Evolutionary conservation across 1,140 invertebrate genomes (phyloP).

Genomic region (Caenorhabditis inopinata): DNA sequence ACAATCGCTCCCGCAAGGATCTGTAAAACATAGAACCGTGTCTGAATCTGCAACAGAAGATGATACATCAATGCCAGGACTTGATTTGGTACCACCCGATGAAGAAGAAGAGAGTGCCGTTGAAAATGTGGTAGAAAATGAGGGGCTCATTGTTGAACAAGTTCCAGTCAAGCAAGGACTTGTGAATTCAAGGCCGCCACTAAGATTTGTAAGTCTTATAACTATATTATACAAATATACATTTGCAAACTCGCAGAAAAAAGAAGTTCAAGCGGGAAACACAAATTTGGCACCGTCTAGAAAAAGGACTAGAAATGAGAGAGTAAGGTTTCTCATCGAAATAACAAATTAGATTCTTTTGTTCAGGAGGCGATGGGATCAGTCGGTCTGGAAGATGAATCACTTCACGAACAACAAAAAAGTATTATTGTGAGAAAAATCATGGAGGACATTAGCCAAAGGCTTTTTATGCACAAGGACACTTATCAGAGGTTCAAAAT

Average conservation of each 20-base stretch:
- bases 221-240: not conserved
- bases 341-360: not conserved
- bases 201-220: not conserved
- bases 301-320: not conserved
- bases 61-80: not conserved
- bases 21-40: not conserved
- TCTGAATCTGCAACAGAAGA: not conserved
- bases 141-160: too few relatives aligned
- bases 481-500: not conserved
- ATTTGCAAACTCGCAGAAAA: not conserved
- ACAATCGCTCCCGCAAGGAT: not conserved
- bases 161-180: not conserved
- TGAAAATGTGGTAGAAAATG: not conserved
- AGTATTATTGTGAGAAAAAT: not conserved
- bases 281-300: not conserved
- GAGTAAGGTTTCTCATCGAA: not conserved
- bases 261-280: not conserved
- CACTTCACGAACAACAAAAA: not conserved
- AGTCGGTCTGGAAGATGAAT: not conserved
- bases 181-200: not conserved
- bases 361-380: slow-evolving; percentile 2
- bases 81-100: not conserved
- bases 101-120: not conserved
- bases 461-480: not conserved
- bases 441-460: not conserved